Evolutionary conservation across 1,140 invertebrate species (phyloP).

Genomic region (Babylonia areolata): DNA sequence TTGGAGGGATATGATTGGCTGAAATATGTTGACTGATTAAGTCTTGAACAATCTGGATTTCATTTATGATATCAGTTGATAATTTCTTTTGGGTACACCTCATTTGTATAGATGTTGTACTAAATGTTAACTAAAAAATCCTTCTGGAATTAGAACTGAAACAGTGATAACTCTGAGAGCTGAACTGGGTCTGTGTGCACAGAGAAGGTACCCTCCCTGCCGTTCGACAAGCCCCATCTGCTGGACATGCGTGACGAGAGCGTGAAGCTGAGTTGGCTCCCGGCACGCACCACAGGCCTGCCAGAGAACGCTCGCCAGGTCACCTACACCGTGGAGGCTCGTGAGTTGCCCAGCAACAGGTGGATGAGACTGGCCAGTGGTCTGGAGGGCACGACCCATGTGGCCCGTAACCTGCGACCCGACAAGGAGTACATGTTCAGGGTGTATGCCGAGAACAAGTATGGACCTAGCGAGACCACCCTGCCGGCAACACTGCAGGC

Average conservation of each 20-base stretch:
- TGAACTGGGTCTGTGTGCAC: background rate
- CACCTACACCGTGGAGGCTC: slow-evolving; percentile 65
- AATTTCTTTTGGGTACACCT: too few species aligned
- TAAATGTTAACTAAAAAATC: too few species aligned
- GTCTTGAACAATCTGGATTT: too few species aligned
- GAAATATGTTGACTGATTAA: too few species aligned
- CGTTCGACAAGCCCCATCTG: slow-evolving; percentile 63
- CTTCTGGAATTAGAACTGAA: too few species aligned
- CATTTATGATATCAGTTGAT: too few species aligned
- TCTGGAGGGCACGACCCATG: slow-evolving; percentile 52
- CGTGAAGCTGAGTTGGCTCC: slow-evolving; percentile 66
- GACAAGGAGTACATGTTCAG: slow-evolving; percentile 70
- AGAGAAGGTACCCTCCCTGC: slow-evolving; percentile 62
- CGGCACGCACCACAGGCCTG: slow-evolving; percentile 59
- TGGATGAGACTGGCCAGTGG: slow-evolving; percentile 65
- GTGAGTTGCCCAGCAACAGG: slow-evolving; percentile 66
- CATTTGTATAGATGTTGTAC: too few species aligned
- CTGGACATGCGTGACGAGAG: slow-evolving; percentile 59
- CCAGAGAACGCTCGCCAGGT: slow-evolving; percentile 60
- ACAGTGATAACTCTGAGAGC: too few species aligned
- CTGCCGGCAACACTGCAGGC: slow-evolving; percentile 53
- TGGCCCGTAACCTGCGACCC: slow-evolving; percentile 58
- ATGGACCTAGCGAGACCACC: slow-evolving; percentile 68
- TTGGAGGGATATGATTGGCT: too few species aligned
- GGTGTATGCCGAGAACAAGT: slow-evolving; percentile 65